These are phyloP conservation scores for Bombus turneri DNA, from an alignment of 1,140 invertebrate species.

Conservation along the genomic window DNA sequence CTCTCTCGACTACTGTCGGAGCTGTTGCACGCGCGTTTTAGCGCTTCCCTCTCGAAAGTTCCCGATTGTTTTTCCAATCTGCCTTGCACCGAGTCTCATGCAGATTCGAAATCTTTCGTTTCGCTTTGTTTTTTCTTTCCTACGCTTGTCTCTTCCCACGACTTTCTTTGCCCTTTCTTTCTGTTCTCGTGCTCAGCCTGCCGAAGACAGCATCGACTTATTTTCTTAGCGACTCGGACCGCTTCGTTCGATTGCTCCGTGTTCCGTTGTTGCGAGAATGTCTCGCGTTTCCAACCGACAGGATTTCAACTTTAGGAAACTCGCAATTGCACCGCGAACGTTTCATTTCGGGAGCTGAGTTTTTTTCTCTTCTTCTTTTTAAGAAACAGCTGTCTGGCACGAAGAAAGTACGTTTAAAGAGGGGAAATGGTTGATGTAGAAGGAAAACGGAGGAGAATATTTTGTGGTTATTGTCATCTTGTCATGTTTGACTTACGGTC, in stretches of 20 bases:
- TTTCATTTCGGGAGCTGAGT: not conserved
- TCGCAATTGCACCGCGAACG: not conserved
- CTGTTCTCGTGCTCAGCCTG: not conserved
- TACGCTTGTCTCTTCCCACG: not conserved
- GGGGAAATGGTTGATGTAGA: not conserved
- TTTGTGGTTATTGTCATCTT: too few relatives aligned
- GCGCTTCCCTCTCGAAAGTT: conserved; percentile 12
- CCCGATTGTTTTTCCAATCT: conserved; percentile 66
- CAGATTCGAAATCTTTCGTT: conserved; percentile 52
- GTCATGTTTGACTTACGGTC: too few relatives aligned
- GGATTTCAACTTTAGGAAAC: conserved; percentile 19
- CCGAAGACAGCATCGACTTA: conserved; percentile 45
- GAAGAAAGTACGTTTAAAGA: too few relatives aligned
- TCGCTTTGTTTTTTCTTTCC: conserved; percentile 5
- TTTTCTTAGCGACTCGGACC: conserved; percentile 36
- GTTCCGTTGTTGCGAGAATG: not conserved
- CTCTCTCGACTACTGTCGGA: not conserved
- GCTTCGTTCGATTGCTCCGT: not conserved
- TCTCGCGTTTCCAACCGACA: not conserved
- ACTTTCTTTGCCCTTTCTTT: not conserved
- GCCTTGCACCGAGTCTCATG: conserved; percentile 44
- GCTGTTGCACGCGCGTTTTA: conserved; percentile 6
- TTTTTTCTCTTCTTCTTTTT: too few relatives aligned
- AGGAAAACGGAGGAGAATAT: too few relatives aligned
- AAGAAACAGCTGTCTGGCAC: not conserved